phyloP scores from a whole-genome alignment of 2,113 vertebrate genomes.

The Falco punctatus region DNA sequence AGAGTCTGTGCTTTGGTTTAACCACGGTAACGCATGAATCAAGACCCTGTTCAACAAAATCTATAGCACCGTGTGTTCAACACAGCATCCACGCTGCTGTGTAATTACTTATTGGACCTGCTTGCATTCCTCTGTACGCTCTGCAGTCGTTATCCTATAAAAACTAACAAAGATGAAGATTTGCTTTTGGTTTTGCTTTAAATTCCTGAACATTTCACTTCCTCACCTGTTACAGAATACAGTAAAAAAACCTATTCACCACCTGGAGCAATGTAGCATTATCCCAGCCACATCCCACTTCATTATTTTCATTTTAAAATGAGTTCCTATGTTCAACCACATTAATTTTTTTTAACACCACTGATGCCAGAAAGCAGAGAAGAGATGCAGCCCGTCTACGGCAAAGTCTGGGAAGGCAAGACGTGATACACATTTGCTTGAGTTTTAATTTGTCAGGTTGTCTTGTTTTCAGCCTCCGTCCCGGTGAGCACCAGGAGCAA shows the following conservation, averaged over 20 bases:
- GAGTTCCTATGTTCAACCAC: neutral
- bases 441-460: neutral
- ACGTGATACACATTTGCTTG: fast-evolving
- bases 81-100: neutral
- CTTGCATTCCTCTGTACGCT: fast-evolving
- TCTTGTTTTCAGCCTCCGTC: neutral
- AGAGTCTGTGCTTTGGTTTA: neutral
- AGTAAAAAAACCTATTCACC: neutral
- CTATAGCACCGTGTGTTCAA: neutral
- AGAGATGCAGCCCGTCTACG: neutral
- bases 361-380: neutral
- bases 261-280: neutral
- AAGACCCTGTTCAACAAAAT: neutral
- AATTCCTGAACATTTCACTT: neutral
- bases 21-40: neutral
- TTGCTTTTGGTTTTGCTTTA: neutral
- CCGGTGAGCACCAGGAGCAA: neutral
- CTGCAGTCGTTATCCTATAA: neutral
- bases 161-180: neutral
- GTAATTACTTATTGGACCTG: neutral
- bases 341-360: neutral
- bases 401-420: neutral
- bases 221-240: neutral
- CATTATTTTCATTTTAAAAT: neutral
- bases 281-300: neutral